These are phyloP conservation scores for Scomber colias DNA, from an alignment of 2,113 vertebrate genomes.

Conservation along the genomic window DNA sequence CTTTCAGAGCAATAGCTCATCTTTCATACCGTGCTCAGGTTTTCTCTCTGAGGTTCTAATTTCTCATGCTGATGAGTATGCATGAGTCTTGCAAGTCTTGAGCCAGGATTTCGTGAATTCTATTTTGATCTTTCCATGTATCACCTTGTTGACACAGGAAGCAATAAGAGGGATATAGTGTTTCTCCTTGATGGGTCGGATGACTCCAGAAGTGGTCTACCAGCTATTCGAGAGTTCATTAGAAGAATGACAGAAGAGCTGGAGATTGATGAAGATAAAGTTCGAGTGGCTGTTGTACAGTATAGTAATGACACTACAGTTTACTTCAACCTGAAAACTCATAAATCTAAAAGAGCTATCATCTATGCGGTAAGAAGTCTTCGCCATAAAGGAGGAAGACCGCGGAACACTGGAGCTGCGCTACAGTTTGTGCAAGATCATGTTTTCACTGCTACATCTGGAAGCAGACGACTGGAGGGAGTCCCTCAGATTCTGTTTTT, in stretches of 20 bases:
- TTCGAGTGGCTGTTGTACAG: conserved; percentile 79
- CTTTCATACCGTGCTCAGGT: conserved; percentile 22
- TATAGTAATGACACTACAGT: conserved; percentile 77
- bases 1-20: conserved; percentile 35
- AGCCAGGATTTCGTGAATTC: conserved; percentile 47
- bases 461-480: conserved; percentile 89
- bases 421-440: conserved; percentile 85
- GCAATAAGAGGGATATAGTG: conserved; percentile 81
- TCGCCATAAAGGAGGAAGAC: conserved; percentile 88
- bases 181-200: conserved; percentile 92
- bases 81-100: conserved; percentile 33
- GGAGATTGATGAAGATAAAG: conserved; percentile 71
- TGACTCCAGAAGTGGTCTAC: conserved; percentile 86
- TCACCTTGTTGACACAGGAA: conserved; percentile 77
- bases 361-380: conserved; percentile 88
- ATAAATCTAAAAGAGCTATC: conserved; percentile 86
- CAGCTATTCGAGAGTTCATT: conserved; percentile 82
- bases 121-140: conserved; percentile 59
- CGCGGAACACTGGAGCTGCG: conserved; percentile 89
- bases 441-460: conserved; percentile 87
- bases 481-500: conserved; percentile 91
- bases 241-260: conserved; percentile 78
- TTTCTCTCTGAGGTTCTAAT: conserved; percentile 24
- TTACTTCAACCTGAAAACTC: conserved; percentile 78
- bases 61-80: conserved; percentile 47